Percentiles rank a stretch among this genome's conserved stretches.
Evolutionary conservation across 1,140 invertebrate genomes (phyloP).

Genomic region (Aphelenchoides fujianensis): DNA sequence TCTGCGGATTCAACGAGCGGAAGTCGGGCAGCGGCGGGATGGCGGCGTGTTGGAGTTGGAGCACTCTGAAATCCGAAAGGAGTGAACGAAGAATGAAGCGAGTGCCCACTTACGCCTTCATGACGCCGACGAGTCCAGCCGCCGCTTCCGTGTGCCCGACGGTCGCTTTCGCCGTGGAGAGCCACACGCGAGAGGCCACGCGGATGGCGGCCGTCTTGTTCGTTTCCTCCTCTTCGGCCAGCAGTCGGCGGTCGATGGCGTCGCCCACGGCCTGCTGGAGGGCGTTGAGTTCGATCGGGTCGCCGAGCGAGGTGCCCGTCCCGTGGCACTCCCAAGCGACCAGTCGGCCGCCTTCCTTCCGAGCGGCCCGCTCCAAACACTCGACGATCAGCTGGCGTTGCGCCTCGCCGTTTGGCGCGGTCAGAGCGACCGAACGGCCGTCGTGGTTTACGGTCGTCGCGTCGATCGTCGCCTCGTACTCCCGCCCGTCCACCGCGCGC

Average conservation of each 20-base stretch:
- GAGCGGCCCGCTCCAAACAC: conserved; percentile 15
- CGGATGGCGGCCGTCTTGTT: no score
- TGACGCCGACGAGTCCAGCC: conserved; percentile 46
- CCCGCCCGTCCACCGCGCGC: neutral
- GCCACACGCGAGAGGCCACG: neutral
- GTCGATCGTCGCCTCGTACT: conserved; percentile 40
- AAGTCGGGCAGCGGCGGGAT: conserved; percentile 30
- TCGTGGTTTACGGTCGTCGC: conserved; percentile 51
- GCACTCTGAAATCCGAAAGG: no score
- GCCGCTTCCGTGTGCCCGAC: conserved; percentile 55
- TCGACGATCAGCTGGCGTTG: conserved; percentile 26
- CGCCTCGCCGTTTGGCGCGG: conserved; percentile 49
- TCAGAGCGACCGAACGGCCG: conserved; percentile 47
- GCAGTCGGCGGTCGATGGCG: no score
- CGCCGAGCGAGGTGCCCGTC: conserved; percentile 52
- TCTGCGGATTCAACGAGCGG: conserved; percentile 28
- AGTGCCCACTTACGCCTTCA: no score
- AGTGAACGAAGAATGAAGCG: no score
- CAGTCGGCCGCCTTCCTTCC: neutral
- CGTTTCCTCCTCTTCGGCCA: no score
- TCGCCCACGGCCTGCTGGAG: conserved; percentile 32
- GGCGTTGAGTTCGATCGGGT: conserved; percentile 53
- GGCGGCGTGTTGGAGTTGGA: conserved; percentile 26
- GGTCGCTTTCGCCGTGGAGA: conserved; percentile 42
- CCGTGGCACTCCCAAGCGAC: conserved; percentile 55